These are phyloP conservation scores for Misgurnus anguillicaudatus DNA, from an alignment of 2,113 vertebrate genomes.

Conservation along the genomic window DNA sequence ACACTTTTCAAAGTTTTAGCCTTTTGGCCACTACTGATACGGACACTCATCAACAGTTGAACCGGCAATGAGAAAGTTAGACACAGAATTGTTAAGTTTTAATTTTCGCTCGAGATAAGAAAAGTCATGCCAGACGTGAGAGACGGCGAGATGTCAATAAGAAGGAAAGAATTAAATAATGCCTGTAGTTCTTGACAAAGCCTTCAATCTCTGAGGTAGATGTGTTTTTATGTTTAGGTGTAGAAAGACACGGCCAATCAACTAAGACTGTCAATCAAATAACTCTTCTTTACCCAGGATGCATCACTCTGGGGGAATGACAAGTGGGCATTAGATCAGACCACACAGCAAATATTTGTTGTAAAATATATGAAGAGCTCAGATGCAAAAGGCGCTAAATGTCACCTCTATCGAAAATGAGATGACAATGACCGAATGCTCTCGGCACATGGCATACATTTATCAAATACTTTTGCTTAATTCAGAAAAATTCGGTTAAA, in stretches of 20 bases:
- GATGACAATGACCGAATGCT: too few relatives aligned
- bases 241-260: too few relatives aligned
- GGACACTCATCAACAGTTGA: slow-evolving; percentile 54
- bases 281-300: background rate
- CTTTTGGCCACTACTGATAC: slow-evolving; percentile 15
- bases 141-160: slow-evolving; percentile 54
- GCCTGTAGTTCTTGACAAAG: slow-evolving; percentile 56
- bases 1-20: slow-evolving; percentile 45
- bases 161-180: slow-evolving; percentile 58
- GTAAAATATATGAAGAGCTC: too few relatives aligned
- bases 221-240: too few relatives aligned
- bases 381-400: too few relatives aligned
- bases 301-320: background rate
- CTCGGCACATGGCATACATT: too few relatives aligned
- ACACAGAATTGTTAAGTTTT: slow-evolving; percentile 58
- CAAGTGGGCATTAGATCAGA: too few relatives aligned
- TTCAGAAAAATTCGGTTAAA: too few relatives aligned
- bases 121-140: slow-evolving; percentile 59
- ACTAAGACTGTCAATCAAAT: background rate
- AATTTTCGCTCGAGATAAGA: slow-evolving; percentile 63
- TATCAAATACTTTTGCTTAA: too few relatives aligned
- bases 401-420: too few relatives aligned
- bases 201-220: too few relatives aligned
- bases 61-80: slow-evolving; percentile 45
- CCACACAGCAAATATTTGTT: too few relatives aligned